A percentile compares a stretch with the other conserved stretches of the same genome.
These are phyloP conservation scores for Tricholauxania praeusta DNA, from an alignment of 2,888 invertebrate genomes.

Conservation along the genomic window DNA sequence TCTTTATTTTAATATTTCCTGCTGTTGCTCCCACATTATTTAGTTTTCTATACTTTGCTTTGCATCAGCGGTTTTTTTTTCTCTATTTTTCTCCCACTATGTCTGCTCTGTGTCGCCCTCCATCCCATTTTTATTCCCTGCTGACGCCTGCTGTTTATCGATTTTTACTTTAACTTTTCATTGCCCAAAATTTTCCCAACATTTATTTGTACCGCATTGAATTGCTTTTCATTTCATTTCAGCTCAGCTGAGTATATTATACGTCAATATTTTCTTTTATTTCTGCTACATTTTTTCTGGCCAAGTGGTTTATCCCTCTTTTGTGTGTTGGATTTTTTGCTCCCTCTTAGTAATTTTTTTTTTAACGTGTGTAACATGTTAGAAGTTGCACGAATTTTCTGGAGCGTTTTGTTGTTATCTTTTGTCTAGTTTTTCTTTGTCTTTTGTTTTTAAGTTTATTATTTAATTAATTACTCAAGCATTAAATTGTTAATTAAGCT, in stretches of 20 bases:
- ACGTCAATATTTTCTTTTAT: background rate
- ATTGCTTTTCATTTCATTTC: conserved; percentile 23
- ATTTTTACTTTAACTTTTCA: conserved; percentile 19
- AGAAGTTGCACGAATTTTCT: conserved; percentile 6
- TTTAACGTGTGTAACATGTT: background rate
- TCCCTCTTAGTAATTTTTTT: background rate
- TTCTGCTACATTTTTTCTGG: background rate
- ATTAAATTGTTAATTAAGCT: conserved; percentile 28
- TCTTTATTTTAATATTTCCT: background rate
- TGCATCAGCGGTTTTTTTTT: conserved; percentile 7
- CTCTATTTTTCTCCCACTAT: background rate
- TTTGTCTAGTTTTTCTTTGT: conserved; percentile 10
- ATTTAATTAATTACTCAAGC: conserved; percentile 23
- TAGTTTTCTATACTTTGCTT: background rate
- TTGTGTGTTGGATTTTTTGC: background rate
- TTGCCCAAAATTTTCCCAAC: conserved; percentile 7
- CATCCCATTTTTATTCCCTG: background rate
- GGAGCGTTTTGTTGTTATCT: background rate
- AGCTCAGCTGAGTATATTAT: background rate
- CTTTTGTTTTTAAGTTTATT: conserved; percentile 16
- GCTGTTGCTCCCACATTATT: background rate
- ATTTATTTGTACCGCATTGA: conserved; percentile 11
- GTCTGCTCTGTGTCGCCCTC: background rate
- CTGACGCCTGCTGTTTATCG: conserved; percentile 26
- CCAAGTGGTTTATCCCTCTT: background rate